Conservation (phyloP, 2,888 invertebrate species). For the Synanthedon andrenaeformis region DNA sequence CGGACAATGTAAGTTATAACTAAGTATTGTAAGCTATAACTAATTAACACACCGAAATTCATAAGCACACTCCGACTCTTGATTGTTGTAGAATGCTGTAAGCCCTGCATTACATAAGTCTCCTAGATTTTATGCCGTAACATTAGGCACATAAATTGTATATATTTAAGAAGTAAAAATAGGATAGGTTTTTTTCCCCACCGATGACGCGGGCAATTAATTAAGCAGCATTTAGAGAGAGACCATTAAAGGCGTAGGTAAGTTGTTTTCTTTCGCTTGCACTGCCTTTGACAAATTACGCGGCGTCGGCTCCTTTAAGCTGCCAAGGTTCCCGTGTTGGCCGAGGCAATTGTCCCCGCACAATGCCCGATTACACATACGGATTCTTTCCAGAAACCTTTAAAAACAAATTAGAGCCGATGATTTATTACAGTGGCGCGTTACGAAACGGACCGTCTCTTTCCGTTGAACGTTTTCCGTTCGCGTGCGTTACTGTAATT, state of each 20-base stretch:
- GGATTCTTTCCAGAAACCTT: constrained; percentile 62
- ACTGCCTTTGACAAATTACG: constrained; percentile 53
- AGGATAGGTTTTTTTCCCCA: too few species aligned
- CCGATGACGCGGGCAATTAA: constrained; percentile 30
- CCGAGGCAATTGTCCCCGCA: constrained; percentile 42
- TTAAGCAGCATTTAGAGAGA: constrained; percentile 35
- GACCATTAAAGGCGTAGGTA: constrained; percentile 38
- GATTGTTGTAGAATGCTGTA: too few species aligned
- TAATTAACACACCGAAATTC: too few species aligned
- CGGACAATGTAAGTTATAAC: too few species aligned
- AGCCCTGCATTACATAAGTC: too few species aligned
- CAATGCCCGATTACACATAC: constrained; percentile 59
- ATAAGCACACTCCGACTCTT: too few species aligned
- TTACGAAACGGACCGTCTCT: constrained; percentile 47
- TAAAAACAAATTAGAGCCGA: constrained; percentile 68
- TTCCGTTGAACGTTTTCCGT: constrained; percentile 50
- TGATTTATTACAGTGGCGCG: constrained; percentile 56
- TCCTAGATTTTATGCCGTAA: too few species aligned
- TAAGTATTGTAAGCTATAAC: too few species aligned
- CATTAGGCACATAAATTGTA: too few species aligned
- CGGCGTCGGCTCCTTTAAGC: constrained; percentile 42
- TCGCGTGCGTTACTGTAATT: constrained; percentile 67
- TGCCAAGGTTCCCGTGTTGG: constrained; percentile 11
- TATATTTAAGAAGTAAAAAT: too few species aligned
- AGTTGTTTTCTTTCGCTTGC: constrained; percentile 37